Evolutionary conservation across 2,113 vertebrate species (phyloP), one percentile per base, ranked within the genome.

Genomic region (Pygoscelis antarcticus): DNA sequence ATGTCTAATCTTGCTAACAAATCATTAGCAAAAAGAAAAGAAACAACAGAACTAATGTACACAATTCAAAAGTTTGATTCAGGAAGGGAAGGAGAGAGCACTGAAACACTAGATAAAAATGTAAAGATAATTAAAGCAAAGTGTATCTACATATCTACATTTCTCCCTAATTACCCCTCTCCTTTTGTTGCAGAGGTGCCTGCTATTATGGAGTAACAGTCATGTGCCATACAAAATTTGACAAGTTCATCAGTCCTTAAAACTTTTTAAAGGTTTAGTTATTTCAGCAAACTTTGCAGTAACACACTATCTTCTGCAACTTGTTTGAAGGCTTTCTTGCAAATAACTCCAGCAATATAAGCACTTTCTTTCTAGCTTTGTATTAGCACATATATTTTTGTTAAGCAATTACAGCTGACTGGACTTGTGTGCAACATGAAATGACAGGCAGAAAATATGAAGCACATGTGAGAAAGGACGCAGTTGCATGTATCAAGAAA

Each of bases 1-100:
- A 96, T 83, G 74, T 83, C 81, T 97, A 72, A 94, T 96, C 87
- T 95, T 89, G 87, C 82, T 91, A 94, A 93, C 72, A 96, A 94
- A 97, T 95, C 88, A 95, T 68, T 79, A 92, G 52, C 23, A 89
- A 90, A 96, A 85, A 88, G 85, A 92, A 85, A n/a, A 60, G 54
- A 95, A 94, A 95, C 60, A 83, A 76, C 29, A 87, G 10, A 94
- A 64, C 21, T 75, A 76, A 87, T 5, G 16, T 18, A 91, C 3
- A 6, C 57, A 91, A 89, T 70, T 83, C 66, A 65, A 38, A 84
- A 61, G 14, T 87, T 92, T 80, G 25, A 82, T 79, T 80, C 58
- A 49, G 66, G 49, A 93, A 80, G 27, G 8, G 26, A 91, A 55
- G 16, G n/a, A 23, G 26, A 83, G 25, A 80, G 34, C 17, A 64